Base-by-base conservation (phyloP, 2,888 invertebrate species). In the Drosophila borborema region DNA sequence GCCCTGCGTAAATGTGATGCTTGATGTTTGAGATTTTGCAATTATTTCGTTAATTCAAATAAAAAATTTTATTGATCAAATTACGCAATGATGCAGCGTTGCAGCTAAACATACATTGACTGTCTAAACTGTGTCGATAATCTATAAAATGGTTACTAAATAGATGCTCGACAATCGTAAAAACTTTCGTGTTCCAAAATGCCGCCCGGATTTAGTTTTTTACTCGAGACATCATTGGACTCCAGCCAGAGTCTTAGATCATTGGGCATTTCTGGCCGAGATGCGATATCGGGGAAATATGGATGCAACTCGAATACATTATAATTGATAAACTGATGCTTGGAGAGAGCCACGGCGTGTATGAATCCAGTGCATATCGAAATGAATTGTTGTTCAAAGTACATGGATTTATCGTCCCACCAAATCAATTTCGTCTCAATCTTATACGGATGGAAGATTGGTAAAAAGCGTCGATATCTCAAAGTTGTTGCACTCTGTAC, bases 391-490 rank as follows among this genome's bases (percentile, higher is more conserved):
- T 98, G 97, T 90, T 98, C 97, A 74, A 98, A 93, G 92, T 97
- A 98, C 72, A 98, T 94, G 23, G 96, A 95, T 90, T 96, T 96
- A 18, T 97, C 96, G 86, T 98, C 98, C 97, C 98, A 98, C 93
- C 96, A 97, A 31, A 96, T 94, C 49, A 98, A 91, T 96, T 97
- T 94, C 12, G 94, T 91, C 56, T 86, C 74, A 23, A 92, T 89
- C 79, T 91, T 91, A 92, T 96, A 98, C 0, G 95, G 94, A 28
- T 95, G 95, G 86, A 97, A 96, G 72, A 97, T 95, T 1, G 96
- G 96, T 54, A 98, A 95, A 0, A 97, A 95, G 79, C 96, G 95
- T 38, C 98, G 94, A 90, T 97, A 97, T 38, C 97, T 94, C 46
- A 97, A 95, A 75, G 95, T 96, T 8, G 96, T 95, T 8, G 97